phyloP scores from a whole-genome alignment of 2,888 invertebrate genomes.

The Cantharis lateralis region DNA sequence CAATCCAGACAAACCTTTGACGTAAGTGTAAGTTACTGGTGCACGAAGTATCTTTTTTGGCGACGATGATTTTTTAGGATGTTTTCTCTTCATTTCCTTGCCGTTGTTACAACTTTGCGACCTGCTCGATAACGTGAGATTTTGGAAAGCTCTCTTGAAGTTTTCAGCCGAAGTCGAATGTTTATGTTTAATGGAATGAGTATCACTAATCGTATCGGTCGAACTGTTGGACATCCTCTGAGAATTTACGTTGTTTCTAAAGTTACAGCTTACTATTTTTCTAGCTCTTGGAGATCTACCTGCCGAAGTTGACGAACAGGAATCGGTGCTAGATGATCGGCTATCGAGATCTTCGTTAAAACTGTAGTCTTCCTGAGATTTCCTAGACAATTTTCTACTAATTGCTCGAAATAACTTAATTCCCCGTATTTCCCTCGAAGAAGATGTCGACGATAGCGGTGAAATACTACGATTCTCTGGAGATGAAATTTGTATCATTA shows the following conservation, averaged over 20 bases:
- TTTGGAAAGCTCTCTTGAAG: slow-evolving; percentile 73
- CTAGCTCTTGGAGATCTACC: slow-evolving; percentile 41
- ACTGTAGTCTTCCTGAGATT: slow-evolving; percentile 57
- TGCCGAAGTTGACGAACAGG: slow-evolving; percentile 51
- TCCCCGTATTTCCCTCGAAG: slow-evolving; percentile 62
- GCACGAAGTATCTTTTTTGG: slow-evolving; percentile 78
- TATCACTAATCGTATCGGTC: slow-evolving; percentile 69
- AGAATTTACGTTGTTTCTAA: slow-evolving; percentile 52
- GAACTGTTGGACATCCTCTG: slow-evolving; percentile 60
- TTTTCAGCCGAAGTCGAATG: slow-evolving; percentile 63
- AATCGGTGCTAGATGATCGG: slow-evolving; percentile 57
- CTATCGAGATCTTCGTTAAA: slow-evolving; percentile 57
- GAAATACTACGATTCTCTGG: slow-evolving; percentile 52
- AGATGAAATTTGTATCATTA: slow-evolving; percentile 42
- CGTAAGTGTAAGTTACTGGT: slow-evolving; percentile 80
- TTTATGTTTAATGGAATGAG: slow-evolving; percentile 56
- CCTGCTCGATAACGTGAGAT: slow-evolving; percentile 63
- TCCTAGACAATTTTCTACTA: slow-evolving; percentile 65
- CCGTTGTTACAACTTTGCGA: slow-evolving; percentile 67
- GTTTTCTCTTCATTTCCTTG: slow-evolving; percentile 46
- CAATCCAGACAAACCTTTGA: slow-evolving; percentile 78
- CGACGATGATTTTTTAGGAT: slow-evolving; percentile 62
- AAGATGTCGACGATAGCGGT: slow-evolving; percentile 60
- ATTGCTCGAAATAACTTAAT: slow-evolving; percentile 69
- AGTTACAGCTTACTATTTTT: slow-evolving; percentile 45